These are phyloP conservation scores for Ceramica pisi DNA, from an alignment of 2,888 invertebrate species.

Conservation along the genomic window DNA sequence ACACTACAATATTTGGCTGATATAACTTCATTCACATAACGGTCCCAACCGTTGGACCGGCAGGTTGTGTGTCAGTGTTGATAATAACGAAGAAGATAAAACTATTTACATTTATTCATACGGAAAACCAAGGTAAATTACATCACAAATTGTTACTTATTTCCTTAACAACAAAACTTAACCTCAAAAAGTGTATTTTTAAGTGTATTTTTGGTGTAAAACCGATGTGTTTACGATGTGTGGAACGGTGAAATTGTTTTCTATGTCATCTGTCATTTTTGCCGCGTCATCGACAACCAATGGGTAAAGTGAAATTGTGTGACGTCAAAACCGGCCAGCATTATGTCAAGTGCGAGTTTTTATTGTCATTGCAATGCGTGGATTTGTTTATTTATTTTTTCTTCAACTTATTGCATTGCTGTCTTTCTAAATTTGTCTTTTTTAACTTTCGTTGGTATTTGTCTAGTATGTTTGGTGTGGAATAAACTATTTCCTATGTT, in stretches of 20 bases:
- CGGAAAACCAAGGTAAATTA: constrained; percentile 47
- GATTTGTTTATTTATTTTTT: not conserved
- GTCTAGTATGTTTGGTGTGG: too few relatives aligned
- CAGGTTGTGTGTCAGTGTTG: constrained; percentile 19
- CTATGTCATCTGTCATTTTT: constrained; percentile 11
- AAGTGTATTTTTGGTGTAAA: not conserved
- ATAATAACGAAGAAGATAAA: constrained; percentile 2
- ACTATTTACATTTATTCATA: not conserved
- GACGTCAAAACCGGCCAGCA: constrained; percentile 8
- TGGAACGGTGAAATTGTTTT: not conserved
- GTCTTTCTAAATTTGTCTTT: too few relatives aligned
- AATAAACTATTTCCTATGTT: too few relatives aligned
- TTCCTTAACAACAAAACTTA: not conserved
- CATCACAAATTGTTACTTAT: not conserved
- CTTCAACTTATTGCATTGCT: not conserved
- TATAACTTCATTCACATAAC: constrained; percentile 22
- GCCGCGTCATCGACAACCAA: constrained; percentile 29
- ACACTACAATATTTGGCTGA: not conserved
- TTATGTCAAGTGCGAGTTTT: constrained; percentile 20
- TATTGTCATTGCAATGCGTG: not conserved
- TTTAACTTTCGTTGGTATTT: too few relatives aligned
- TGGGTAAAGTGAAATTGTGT: constrained; percentile 4
- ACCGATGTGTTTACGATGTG: not conserved
- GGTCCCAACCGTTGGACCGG: constrained; percentile 23
- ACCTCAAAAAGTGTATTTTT: not conserved